Percentiles rank a stretch among this genome's conserved stretches.
phyloP scores from a whole-genome alignment of 2,797 vertebrate species.

The Hipposideros larvatus region DNA sequence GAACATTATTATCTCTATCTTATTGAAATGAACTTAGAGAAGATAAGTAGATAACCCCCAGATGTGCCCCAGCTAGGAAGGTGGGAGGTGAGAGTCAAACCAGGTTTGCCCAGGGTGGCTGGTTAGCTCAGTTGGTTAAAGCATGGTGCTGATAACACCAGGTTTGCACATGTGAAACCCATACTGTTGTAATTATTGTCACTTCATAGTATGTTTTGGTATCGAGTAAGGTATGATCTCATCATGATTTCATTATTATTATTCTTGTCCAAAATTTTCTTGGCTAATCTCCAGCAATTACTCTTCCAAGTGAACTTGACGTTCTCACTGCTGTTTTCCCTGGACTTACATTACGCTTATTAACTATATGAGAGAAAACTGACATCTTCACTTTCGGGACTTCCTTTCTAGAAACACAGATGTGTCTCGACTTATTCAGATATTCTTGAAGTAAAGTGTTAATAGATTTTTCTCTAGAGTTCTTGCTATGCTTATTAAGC shows the following conservation, averaged over 20 bases:
- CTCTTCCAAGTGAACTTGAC: background rate
- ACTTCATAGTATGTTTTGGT: background rate
- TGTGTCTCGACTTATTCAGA: background rate
- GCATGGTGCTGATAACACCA: too few relatives aligned
- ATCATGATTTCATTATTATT: background rate
- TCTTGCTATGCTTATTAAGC: background rate
- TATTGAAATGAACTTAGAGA: background rate
- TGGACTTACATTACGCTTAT: background rate
- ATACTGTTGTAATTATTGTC: background rate
- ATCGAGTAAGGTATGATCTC: background rate
- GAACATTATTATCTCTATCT: fast-evolving
- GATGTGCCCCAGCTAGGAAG: background rate
- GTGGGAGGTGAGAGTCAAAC: fast-evolving
- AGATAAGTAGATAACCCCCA: too few relatives aligned
- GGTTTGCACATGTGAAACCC: background rate
- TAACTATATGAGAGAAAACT: background rate
- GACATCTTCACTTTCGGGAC: background rate
- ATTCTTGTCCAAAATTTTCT: background rate
- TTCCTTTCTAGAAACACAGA: background rate
- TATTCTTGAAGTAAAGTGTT: background rate
- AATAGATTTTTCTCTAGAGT: background rate
- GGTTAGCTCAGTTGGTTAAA: too few relatives aligned
- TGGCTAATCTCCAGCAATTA: background rate
- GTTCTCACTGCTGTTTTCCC: background rate
- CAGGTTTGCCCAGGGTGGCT: too few relatives aligned